A percentile compares a stretch with the other conserved stretches of the same genome.
Conservation (phyloP, 2,888 invertebrate genomes). For the Lasioglossum lativentre region DNA sequence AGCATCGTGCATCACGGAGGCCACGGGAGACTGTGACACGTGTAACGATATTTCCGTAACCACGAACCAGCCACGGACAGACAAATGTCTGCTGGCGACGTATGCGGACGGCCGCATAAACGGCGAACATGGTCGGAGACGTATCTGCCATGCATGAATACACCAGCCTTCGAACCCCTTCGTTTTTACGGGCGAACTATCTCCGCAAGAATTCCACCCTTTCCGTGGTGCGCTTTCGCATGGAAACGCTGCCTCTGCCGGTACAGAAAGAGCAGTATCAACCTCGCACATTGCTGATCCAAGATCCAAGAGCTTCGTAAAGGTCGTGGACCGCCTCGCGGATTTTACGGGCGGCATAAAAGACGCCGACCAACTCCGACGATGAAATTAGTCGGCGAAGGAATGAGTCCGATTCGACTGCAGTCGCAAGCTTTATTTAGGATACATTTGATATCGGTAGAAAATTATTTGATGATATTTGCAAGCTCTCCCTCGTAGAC, state of each 20-base stretch:
- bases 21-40: background rate
- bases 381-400: conserved; percentile 8
- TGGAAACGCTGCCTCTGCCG: background rate
- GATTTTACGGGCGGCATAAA: conserved; percentile 39
- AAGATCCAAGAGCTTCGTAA: background rate
- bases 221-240: background rate
- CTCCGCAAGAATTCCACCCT: conserved; percentile 22
- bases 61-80: background rate
- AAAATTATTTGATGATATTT: conserved; percentile 39
- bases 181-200: conserved; percentile 48
- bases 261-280: background rate
- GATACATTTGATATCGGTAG: conserved; percentile 7
- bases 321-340: conserved; percentile 5
- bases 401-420: conserved; percentile 27
- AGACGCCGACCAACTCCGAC: background rate
- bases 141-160: background rate
- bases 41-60: conserved; percentile 6
- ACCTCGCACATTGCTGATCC: background rate
- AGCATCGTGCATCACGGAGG: background rate
- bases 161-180: conserved; percentile 1
- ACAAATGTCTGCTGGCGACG: conserved; percentile 23
- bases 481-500: background rate
- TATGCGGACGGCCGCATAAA: conserved; percentile 17
- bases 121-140: background rate
- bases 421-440: conserved; percentile 52